Percentiles rank a stretch among this genome's conserved stretches.
Conservation (phyloP, 2,113 vertebrate species). For the Leuciscus idus region DNA sequence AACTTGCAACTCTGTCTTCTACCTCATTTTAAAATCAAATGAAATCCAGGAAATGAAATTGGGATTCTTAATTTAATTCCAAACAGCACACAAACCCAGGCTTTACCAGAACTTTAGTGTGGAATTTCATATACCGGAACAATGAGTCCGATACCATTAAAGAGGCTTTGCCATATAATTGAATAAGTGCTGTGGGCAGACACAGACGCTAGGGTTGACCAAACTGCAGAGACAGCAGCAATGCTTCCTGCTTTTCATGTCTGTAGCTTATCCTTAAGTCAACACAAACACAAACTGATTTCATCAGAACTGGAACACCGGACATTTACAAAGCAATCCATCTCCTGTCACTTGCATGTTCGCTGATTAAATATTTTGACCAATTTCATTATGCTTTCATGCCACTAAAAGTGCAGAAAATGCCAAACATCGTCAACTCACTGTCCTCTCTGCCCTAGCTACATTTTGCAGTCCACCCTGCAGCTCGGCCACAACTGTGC, state of each 20-base stretch:
- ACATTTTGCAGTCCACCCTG: neutral
- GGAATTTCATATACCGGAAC: neutral
- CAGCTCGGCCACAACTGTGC: constrained; percentile 1
- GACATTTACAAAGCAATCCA: too few relatives aligned
- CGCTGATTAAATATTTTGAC: neutral
- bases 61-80: neutral
- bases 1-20: neutral
- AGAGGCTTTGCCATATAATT: neutral
- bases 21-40: neutral
- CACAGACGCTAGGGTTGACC: neutral
- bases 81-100: neutral
- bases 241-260: neutral
- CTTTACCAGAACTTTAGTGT: neutral
- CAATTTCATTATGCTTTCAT: neutral
- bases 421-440: neutral
- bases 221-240: neutral
- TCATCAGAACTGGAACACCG: neutral
- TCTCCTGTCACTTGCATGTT: neutral
- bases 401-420: neutral
- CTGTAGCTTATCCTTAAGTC: neutral
- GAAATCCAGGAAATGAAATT: neutral
- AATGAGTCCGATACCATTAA: neutral
- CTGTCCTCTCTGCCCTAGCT: neutral
- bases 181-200: neutral
- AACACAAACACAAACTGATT: neutral